A percentile compares a stretch with the other conserved stretches of the same genome.
These are phyloP conservation scores for Loris lydekkerianus DNA, from an alignment of 2,797 vertebrate species.

Conservation along the genomic window DNA sequence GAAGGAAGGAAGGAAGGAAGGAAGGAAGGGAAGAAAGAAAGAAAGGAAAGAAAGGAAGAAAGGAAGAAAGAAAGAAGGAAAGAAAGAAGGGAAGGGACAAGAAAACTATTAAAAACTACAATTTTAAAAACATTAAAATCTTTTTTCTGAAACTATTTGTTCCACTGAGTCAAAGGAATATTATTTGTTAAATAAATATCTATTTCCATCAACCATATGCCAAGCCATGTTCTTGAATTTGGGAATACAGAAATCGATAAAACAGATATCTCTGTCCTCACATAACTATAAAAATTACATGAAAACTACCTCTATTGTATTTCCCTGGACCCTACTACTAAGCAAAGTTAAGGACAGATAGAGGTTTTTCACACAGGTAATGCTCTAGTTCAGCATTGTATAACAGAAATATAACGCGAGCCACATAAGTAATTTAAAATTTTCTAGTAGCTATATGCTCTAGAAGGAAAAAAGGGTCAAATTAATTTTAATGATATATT, in stretches of 20 bases:
- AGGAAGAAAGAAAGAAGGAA: too few relatives aligned
- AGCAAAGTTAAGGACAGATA: not conserved
- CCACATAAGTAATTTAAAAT: not conserved
- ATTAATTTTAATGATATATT: slow-evolving; percentile 33
- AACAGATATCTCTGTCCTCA: not conserved
- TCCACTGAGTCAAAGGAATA: slow-evolving; percentile 15
- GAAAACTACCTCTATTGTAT: slow-evolving; percentile 41
- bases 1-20: too few relatives aligned
- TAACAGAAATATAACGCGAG: not conserved
- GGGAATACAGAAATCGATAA: not conserved
- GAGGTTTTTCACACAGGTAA: not conserved
- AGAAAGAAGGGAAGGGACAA: not conserved
- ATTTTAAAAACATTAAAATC: not conserved
- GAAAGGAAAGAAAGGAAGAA: too few relatives aligned
- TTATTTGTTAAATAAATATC: slow-evolving; percentile 34
- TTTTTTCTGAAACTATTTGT: not conserved
- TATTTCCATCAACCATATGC: not conserved
- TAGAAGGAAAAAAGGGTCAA: not conserved
- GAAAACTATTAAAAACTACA: slow-evolving; percentile 41
- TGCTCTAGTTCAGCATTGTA: not conserved
- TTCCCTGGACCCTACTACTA: not conserved
- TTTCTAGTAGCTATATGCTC: not conserved
- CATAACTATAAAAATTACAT: not conserved
- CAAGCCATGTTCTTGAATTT: not conserved
- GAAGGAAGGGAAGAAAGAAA: too few relatives aligned